phyloP scores from a whole-genome alignment of 2,797 vertebrate genomes.

The Ctenopoma multispine region DNA sequence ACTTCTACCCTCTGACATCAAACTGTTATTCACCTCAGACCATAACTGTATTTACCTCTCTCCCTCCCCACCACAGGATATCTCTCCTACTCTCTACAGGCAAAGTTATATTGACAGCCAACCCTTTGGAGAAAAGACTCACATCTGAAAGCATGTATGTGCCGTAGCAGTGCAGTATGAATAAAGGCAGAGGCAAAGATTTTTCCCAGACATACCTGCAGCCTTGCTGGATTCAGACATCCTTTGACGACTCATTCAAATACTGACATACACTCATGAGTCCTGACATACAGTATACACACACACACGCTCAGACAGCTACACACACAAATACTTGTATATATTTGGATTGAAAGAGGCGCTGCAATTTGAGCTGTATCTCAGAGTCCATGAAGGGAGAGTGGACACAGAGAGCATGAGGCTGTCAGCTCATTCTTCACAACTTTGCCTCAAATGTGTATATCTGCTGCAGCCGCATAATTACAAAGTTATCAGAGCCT shows the following conservation, averaged over 20 bases:
- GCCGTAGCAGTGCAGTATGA: constrained; percentile 43
- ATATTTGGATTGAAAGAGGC: constrained; percentile 43
- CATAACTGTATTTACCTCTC: constrained; percentile 68
- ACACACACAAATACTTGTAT: constrained; percentile 17
- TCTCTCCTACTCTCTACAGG: constrained; percentile 41
- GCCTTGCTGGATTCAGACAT: constrained; percentile 52
- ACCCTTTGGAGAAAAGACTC: constrained; percentile 39
- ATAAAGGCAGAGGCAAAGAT: constrained; percentile 40
- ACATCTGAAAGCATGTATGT: constrained; percentile 48
- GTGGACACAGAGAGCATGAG: constrained; percentile 42
- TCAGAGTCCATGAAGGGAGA: constrained; percentile 54
- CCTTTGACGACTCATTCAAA: constrained; percentile 61
- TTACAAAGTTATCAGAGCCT: constrained; percentile 84
- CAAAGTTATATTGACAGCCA: constrained; percentile 56
- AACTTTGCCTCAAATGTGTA: constrained; percentile 54
- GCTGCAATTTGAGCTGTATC: constrained; percentile 58
- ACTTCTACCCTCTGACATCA: constrained; percentile 56
- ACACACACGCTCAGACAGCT: constrained; percentile 1
- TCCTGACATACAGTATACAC: constrained; percentile 17
- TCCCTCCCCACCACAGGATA: constrained; percentile 23
- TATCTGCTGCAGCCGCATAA: constrained; percentile 76
- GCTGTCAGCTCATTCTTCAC: constrained; percentile 75
- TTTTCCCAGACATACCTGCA: constrained; percentile 44
- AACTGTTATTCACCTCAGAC: constrained; percentile 69
- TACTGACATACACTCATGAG: constrained; percentile 33